Conservation (phyloP, 1,140 invertebrate species). For the Patella vulgata region DNA sequence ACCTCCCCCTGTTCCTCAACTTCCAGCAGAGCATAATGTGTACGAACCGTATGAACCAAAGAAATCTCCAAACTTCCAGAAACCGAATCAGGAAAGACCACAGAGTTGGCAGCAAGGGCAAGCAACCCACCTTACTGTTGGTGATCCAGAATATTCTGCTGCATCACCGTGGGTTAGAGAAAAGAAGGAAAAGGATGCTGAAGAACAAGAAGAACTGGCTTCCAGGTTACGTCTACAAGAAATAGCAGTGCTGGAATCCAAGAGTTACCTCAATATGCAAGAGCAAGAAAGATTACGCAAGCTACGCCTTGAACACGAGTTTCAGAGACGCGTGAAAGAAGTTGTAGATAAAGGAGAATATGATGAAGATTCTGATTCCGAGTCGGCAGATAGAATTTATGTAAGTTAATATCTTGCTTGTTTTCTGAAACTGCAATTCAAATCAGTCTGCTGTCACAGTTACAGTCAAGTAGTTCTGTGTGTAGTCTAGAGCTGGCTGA, state of each 20-base stretch:
- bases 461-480: too few species aligned
- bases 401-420: too few species aligned
- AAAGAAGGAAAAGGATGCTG: constrained; percentile 55
- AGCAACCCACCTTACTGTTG: constrained; percentile 8
- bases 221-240: constrained; percentile 47
- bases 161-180: constrained; percentile 62
- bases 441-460: background rate
- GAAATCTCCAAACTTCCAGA: constrained; percentile 1
- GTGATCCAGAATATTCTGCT: constrained; percentile 4
- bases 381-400: constrained; percentile 41
- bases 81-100: constrained; percentile 1
- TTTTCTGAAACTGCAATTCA: background rate
- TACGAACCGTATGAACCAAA: constrained; percentile 45
- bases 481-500: too few species aligned
- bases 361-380: constrained; percentile 56
- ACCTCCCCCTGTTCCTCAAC: constrained; percentile 34
- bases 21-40: constrained; percentile 38
- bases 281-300: constrained; percentile 59
- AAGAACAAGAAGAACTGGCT: constrained; percentile 49
- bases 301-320: constrained; percentile 62
- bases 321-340: constrained; percentile 59
- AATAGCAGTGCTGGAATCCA: constrained; percentile 55
- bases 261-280: constrained; percentile 51
- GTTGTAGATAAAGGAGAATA: constrained; percentile 57
- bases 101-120: background rate